Percentiles rank a stretch among this genome's conserved stretches.
These are phyloP conservation scores for Anolis carolinensis DNA, from an alignment of 2,113 vertebrate genomes.

Conservation along the genomic window DNA sequence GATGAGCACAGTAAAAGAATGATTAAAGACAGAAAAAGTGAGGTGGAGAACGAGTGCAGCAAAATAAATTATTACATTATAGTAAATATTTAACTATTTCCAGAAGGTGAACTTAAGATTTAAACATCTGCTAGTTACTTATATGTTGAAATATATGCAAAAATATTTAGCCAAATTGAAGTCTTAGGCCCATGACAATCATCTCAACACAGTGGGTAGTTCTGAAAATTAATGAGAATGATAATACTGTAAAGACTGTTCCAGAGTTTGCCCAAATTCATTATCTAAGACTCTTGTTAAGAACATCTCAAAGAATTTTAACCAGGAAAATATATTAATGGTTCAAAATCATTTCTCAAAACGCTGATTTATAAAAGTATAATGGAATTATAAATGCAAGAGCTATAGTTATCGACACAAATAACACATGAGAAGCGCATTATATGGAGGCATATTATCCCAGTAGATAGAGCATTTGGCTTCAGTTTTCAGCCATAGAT, in stretches of 20 bases:
- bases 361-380: constrained; percentile 83
- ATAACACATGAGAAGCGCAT: constrained; percentile 58
- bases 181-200: constrained; percentile 99
- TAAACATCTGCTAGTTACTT: constrained; percentile 81
- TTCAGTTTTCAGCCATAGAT: constrained; percentile 53
- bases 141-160: constrained; percentile 85
- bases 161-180: constrained; percentile 97
- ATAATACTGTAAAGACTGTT: constrained; percentile 99
- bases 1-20: constrained; percentile 48
- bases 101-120: constrained; percentile 74
- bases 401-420: constrained; percentile 74
- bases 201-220: constrained; percentile 97
- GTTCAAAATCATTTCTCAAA: constrained; percentile 87
- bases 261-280: constrained; percentile 99
- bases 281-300: constrained; percentile 97
- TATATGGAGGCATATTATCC: constrained; percentile 60
- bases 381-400: constrained; percentile 85
- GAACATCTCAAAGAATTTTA: constrained; percentile 94
- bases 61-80: constrained; percentile 67
- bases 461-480: constrained; percentile 41
- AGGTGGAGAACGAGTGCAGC: constrained; percentile 67
- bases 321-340: constrained; percentile 89
- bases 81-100: constrained; percentile 76
- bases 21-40: constrained; percentile 64
- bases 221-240: constrained; percentile 99